Percentiles rank a stretch among this genome's conserved stretches.
Evolutionary conservation across 2,888 invertebrate genomes (phyloP).

Genomic region (Strigamia maritima): DNA sequence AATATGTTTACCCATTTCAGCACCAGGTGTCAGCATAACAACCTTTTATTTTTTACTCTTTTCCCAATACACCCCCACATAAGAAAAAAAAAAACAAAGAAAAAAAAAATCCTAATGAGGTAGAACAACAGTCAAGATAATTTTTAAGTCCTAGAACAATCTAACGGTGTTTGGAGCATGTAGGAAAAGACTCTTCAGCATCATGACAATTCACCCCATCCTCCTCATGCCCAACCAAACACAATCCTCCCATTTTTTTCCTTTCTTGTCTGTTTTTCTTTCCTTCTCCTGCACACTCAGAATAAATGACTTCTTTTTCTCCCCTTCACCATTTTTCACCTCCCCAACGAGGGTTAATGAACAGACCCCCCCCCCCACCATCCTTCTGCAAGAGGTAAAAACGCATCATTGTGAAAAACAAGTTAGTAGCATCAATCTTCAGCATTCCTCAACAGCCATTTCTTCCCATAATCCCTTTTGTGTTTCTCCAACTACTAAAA

Average conservation of each 20-base stretch:
- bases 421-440: conserved; percentile 27
- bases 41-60: background rate
- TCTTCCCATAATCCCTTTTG: conserved; percentile 22
- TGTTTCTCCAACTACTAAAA: conserved; percentile 15
- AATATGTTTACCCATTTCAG: background rate
- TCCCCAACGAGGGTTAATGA: conserved; percentile 20
- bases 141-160: background rate
- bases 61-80: background rate
- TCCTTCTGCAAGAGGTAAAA: background rate
- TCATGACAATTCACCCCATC: background rate
- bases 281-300: background rate
- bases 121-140: conserved; percentile 12
- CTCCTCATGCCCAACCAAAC: background rate
- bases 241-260: background rate
- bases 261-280: background rate
- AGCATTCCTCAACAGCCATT: conserved; percentile 26
- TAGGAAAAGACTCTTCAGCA: background rate
- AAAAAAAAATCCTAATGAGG: background rate
- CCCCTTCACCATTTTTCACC: conserved; percentile 17
- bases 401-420: conserved; percentile 25
- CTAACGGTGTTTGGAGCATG: background rate
- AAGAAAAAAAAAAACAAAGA: background rate
- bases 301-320: conserved; percentile 28
- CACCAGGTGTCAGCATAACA: conserved; percentile 22
- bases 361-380: background rate